Evolutionary conservation across 2,113 vertebrate genomes (phyloP).

Genomic region (Rutilus rutilus): DNA sequence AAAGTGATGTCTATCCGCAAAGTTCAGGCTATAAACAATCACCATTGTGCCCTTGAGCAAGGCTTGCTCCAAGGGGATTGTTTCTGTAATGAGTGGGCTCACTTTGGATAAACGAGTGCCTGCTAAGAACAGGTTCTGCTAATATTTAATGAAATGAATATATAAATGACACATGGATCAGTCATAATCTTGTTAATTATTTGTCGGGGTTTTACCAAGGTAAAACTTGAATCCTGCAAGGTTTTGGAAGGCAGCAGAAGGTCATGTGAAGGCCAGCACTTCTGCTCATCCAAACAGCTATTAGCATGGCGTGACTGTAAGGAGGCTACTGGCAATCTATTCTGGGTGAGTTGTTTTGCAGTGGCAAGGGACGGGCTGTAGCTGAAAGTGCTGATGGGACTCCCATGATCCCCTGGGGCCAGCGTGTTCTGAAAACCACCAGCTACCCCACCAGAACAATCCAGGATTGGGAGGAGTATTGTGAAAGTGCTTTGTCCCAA

Average conservation of each 20-base stretch:
- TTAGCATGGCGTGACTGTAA: constrained; percentile 31
- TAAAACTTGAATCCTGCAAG: not conserved
- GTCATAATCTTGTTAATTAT: not conserved
- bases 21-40: not conserved
- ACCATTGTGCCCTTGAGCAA: not conserved
- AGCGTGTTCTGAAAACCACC: constrained; percentile 65
- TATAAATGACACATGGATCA: not conserved
- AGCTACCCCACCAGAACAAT: constrained; percentile 68
- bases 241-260: constrained; percentile 17
- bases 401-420: constrained; percentile 60
- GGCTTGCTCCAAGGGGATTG: not conserved
- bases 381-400: constrained; percentile 72
- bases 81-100: constrained; percentile 8
- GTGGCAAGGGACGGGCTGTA: constrained; percentile 43
- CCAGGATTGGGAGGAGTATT: constrained; percentile 63
- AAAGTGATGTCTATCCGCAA: not conserved
- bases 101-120: constrained; percentile 2
- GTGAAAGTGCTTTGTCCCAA: constrained; percentile 69
- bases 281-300: constrained; percentile 50
- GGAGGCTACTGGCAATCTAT: constrained; percentile 36
- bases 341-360: constrained; percentile 54
- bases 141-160: constrained; percentile 14
- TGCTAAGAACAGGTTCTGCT: not conserved
- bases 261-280: constrained; percentile 60
- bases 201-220: not conserved